Conservation (phyloP, 35 echinoderm and acorn worm genomes). For the Acanthaster planci region DNA sequence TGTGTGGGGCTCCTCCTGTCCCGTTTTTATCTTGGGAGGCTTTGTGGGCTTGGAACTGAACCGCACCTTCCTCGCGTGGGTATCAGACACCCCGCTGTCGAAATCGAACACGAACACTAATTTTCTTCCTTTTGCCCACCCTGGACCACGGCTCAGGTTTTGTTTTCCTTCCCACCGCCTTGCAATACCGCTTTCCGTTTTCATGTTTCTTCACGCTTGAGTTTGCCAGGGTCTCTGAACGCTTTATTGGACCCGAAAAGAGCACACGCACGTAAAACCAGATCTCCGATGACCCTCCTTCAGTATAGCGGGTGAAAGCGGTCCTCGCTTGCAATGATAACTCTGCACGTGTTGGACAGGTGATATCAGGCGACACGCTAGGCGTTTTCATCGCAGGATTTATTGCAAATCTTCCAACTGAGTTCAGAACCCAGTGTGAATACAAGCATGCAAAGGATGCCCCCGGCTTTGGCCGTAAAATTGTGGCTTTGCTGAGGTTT, state of each 20-base stretch:
- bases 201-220: slow-evolving; percentile 5
- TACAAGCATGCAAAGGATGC: too few species aligned
- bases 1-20: neutral
- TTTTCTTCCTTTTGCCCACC: neutral
- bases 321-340: neutral
- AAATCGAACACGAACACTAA: slow-evolving; percentile 17
- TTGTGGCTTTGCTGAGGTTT: too few species aligned
- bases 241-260: slow-evolving; percentile 22
- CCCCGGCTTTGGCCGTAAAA: too few species aligned
- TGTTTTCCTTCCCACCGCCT: neutral
- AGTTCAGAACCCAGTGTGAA: neutral
- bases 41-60: neutral
- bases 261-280: neutral
- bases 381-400: neutral
- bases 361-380: neutral
- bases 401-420: neutral
- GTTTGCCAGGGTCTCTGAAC: slow-evolving; percentile 4
- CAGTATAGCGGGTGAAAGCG: neutral
- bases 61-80: neutral
- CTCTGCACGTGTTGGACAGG: slow-evolving; percentile 10
- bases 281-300: neutral
- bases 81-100: neutral
- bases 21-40: neutral
- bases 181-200: slow-evolving; percentile 18
- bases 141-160: neutral